Evolutionary conservation across 2,888 invertebrate genomes (phyloP).

Genomic region (Julus scandinavius): DNA sequence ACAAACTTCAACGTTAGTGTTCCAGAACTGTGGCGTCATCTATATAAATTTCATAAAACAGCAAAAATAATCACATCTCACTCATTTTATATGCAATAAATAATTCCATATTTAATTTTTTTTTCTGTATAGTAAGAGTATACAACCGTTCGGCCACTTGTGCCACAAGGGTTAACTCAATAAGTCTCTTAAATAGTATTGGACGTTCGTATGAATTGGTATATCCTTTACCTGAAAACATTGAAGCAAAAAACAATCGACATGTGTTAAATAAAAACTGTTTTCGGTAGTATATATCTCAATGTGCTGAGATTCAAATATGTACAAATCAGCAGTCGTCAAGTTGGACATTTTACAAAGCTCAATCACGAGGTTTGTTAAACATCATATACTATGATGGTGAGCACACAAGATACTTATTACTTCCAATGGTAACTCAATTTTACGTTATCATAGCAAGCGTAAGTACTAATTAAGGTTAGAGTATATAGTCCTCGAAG

Average conservation of each 20-base stretch:
- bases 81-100: not conserved
- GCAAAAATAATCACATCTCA: not conserved
- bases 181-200: not conserved
- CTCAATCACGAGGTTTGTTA: not conserved
- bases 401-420: not conserved
- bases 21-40: not conserved
- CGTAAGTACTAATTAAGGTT: too few relatives aligned
- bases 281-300: too few relatives aligned
- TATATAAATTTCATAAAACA: not conserved
- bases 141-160: not conserved
- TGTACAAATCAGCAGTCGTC: not conserved
- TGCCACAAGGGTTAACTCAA: not conserved
- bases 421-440: too few relatives aligned
- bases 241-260: not conserved
- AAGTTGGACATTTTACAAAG: not conserved
- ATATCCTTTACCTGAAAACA: not conserved
- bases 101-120: conserved; percentile 18
- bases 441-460: too few relatives aligned
- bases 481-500: not conserved
- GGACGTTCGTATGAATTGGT: conserved; percentile 13
- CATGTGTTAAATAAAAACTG: not conserved
- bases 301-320: not conserved
- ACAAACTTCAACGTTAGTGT: not conserved
- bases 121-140: not conserved
- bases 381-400: too few relatives aligned